phyloP scores from a whole-genome alignment of 1,140 invertebrate species.

The Papilio aristodemus region DNA sequence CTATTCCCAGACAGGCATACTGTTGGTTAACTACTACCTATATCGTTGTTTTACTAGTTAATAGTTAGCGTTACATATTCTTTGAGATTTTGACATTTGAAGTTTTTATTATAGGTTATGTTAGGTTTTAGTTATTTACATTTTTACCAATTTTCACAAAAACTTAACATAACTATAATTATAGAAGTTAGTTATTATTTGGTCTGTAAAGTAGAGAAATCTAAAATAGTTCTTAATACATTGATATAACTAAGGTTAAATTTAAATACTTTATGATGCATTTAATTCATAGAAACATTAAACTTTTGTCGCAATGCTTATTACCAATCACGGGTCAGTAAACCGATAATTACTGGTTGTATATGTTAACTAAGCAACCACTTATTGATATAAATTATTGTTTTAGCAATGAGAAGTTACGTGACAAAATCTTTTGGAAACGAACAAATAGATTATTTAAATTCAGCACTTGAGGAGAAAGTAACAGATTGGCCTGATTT shows the following conservation, averaged over 20 bases:
- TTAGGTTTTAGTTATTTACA: too few species aligned
- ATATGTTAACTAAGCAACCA: neutral
- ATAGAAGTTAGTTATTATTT: too few species aligned
- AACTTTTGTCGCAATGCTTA: slow-evolving; percentile 1
- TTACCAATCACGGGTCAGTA: slow-evolving; percentile 26
- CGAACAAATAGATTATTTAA: slow-evolving; percentile 60
- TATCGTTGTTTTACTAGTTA: too few species aligned
- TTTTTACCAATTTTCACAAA: neutral
- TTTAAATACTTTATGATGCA: too few species aligned
- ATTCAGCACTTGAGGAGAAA: slow-evolving; percentile 43
- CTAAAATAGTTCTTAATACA: too few species aligned
- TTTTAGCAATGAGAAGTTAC: slow-evolving; percentile 26
- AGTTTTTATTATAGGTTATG: neutral
- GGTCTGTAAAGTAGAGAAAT: too few species aligned
- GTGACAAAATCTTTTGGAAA: slow-evolving; percentile 31
- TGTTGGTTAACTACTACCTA: too few species aligned
- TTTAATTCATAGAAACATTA: slow-evolving; percentile 16
- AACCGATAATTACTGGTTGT: neutral
- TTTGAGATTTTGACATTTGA: neutral
- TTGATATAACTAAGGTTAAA: too few species aligned
- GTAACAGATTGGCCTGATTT: slow-evolving; percentile 57
- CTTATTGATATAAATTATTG: neutral
- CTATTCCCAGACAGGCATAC: too few species aligned
- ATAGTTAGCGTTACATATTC: too few species aligned
- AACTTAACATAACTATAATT: too few species aligned